These are phyloP conservation scores for Bubo blakistoni DNA, from an alignment of 2,113 vertebrate genomes.

Conservation along the genomic window DNA sequence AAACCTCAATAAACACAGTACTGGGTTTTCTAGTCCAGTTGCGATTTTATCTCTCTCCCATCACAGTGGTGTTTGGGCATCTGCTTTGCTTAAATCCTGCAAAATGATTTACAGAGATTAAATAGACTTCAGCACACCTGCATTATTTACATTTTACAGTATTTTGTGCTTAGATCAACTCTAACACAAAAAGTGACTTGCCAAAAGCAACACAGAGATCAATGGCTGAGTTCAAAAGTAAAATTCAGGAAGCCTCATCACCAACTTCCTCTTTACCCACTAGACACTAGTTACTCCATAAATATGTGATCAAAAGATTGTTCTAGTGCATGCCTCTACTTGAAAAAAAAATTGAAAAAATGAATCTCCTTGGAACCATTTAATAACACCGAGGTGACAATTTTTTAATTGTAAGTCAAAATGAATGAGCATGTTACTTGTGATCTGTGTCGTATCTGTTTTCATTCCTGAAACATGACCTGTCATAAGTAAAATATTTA, in stretches of 20 bases:
- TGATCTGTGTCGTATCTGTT: background rate
- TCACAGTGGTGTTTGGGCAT: background rate
- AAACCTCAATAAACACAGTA: background rate
- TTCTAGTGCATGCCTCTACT: background rate
- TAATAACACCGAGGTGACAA: background rate
- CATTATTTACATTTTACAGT: conserved; percentile 7
- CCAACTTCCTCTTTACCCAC: background rate
- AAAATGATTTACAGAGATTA: background rate
- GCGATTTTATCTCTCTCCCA: background rate
- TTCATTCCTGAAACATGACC: background rate
- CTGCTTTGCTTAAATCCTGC: background rate
- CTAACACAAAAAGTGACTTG: background rate
- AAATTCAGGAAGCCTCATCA: background rate
- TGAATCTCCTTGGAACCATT: background rate
- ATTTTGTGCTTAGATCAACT: background rate
- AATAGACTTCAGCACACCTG: background rate
- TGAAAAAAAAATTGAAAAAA: background rate
- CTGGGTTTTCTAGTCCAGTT: background rate
- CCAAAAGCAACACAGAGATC: background rate
- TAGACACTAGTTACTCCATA: background rate
- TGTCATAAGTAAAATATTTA: conserved; percentile 22
- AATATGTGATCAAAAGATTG: conserved; percentile 14
- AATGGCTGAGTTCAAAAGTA: background rate
- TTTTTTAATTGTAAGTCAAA: conserved; percentile 39
- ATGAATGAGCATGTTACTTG: background rate